Evolutionary conservation across 1,140 invertebrate species (phyloP).

Genomic region (Penaeus chinensis): DNA sequence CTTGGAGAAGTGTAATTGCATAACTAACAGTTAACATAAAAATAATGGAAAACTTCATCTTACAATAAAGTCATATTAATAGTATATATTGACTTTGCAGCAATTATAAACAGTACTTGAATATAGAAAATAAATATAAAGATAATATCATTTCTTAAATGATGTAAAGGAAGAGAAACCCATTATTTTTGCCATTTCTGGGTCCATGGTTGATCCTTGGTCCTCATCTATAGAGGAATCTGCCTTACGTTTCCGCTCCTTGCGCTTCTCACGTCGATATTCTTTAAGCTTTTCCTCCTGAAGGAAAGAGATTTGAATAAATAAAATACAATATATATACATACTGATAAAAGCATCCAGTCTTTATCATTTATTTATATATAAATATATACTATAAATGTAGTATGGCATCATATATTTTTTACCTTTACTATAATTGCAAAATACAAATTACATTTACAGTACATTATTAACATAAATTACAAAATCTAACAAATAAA

Average conservation of each 20-base stretch:
- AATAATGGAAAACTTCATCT: no score
- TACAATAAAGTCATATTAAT: no score
- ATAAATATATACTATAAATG: no score
- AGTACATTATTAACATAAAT: background rate
- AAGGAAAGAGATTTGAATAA: conserved; percentile 39
- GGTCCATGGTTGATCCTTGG: conserved; percentile 70
- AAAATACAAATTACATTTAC: conserved; percentile 6
- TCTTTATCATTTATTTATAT: no score
- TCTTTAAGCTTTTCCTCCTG: conserved; percentile 94
- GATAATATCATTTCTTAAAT: conserved; percentile 77
- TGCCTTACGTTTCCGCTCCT: conserved; percentile 89
- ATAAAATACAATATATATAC: background rate
- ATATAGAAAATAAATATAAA: background rate
- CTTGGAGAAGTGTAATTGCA: no score
- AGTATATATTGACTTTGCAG: background rate
- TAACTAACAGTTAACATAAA: no score
- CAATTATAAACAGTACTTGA: background rate
- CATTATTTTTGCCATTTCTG: conserved; percentile 94
- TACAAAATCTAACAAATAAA: background rate
- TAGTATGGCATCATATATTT: no score
- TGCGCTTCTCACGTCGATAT: conserved; percentile 88
- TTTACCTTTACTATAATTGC: no score
- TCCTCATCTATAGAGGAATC: conserved; percentile 78
- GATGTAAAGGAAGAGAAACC: conserved; percentile 96
- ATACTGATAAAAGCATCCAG: no score